Evolutionary conservation across 2,888 invertebrate species (phyloP).

Genomic region (Diplolepis rosae): DNA sequence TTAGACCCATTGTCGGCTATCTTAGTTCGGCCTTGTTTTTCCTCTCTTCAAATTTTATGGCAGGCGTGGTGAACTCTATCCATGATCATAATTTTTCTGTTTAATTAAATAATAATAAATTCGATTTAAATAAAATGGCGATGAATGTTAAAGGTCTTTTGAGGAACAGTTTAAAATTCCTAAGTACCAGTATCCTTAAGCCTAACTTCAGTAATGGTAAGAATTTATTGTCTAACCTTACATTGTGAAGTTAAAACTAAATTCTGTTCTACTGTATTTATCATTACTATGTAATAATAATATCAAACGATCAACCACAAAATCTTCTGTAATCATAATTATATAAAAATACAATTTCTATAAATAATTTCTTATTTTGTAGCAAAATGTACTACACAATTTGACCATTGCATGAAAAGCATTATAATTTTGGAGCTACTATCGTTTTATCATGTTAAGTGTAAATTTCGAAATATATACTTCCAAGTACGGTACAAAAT

Average conservation of each 20-base stretch:
- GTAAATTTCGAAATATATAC: too few species aligned
- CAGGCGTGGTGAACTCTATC: too few species aligned
- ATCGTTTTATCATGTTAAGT: too few species aligned
- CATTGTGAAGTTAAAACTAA: neutral
- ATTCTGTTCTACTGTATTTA: neutral
- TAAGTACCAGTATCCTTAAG: neutral
- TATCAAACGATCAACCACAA: too few species aligned
- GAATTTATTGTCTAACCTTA: slow-evolving; percentile 5
- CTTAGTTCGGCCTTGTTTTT: too few species aligned
- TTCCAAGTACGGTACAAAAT: too few species aligned
- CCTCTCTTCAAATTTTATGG: too few species aligned
- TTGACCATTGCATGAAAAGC: too few species aligned
- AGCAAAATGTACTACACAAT: neutral
- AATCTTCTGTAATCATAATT: neutral
- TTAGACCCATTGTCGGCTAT: too few species aligned
- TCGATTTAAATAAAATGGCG: neutral
- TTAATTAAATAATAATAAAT: neutral
- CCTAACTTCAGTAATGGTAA: slow-evolving; percentile 7
- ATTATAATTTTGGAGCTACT: too few species aligned
- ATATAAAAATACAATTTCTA: neutral
- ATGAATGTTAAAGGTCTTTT: neutral
- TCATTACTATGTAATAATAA: neutral
- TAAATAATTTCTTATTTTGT: neutral
- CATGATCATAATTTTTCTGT: too few species aligned
- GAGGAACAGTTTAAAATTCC: slow-evolving; percentile 9